Evolutionary conservation across 2,797 vertebrate genomes (phyloP).

Genomic region (Corythornis leucogaster): DNA sequence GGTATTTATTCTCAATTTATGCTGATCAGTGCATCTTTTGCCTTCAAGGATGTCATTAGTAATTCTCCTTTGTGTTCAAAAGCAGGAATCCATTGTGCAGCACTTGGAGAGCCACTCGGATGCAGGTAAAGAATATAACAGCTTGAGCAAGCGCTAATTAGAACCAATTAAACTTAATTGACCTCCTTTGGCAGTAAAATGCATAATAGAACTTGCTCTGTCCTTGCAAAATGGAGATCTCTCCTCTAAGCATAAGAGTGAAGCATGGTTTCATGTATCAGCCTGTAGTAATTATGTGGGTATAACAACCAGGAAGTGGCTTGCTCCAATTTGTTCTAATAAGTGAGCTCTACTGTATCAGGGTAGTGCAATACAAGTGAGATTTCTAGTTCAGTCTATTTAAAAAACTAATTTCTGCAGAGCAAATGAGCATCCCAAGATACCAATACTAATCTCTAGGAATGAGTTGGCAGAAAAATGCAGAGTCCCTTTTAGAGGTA

Average conservation of each 20-base stretch:
- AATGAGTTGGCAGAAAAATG: conserved; percentile 48
- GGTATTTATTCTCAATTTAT: conserved; percentile 39
- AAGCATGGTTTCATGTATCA: conserved; percentile 26
- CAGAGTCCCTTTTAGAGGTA: conserved; percentile 18
- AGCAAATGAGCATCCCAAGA: conserved; percentile 34
- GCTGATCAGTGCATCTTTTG: conserved; percentile 61
- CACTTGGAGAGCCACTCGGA: conserved; percentile 61
- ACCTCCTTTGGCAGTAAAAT: conserved; percentile 67
- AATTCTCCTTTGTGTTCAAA: conserved; percentile 53
- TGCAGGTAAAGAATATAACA: conserved; percentile 72
- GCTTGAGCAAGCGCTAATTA: conserved; percentile 71
- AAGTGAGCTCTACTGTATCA: conserved; percentile 13
- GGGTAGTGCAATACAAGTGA: conserved; percentile 15
- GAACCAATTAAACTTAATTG: conserved; percentile 73
- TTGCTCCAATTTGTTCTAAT: conserved; percentile 42
- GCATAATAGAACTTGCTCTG: conserved; percentile 57
- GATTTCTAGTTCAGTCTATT: conserved; percentile 18
- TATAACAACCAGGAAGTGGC: conserved; percentile 17
- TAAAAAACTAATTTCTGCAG: conserved; percentile 37
- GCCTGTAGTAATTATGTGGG: conserved; percentile 23
- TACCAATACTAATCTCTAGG: conserved; percentile 28
- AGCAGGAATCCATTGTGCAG: conserved; percentile 61
- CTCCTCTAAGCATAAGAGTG: conserved; percentile 17
- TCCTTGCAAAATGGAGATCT: conserved; percentile 66
- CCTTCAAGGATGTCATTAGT: conserved; percentile 66